phyloP scores from a whole-genome alignment of 2,888 invertebrate species.

The Callyntrura guangdongensis region DNA sequence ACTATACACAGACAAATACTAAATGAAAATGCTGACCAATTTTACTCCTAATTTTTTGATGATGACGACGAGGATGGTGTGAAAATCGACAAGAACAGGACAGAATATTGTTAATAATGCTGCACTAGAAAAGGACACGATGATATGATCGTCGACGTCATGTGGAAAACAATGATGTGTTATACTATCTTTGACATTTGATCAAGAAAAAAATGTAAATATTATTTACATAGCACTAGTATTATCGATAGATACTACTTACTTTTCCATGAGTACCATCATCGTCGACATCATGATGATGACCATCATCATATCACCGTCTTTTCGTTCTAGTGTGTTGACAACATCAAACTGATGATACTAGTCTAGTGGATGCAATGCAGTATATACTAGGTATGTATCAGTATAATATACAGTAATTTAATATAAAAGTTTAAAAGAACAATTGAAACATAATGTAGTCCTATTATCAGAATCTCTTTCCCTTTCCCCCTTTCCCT shows the following conservation, averaged over 20 bases:
- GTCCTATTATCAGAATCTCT: not conserved
- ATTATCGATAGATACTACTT: not conserved
- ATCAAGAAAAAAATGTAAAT: conserved; percentile 24
- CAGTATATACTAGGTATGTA: too few species aligned
- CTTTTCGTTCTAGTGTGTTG: not conserved
- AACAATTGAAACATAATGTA: conserved; percentile 39
- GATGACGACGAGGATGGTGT: conserved; percentile 17
- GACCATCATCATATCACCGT: not conserved
- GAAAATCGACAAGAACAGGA: conserved; percentile 25
- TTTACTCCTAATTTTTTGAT: conserved; percentile 25
- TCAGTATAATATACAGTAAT: not conserved
- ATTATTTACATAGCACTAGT: not conserved
- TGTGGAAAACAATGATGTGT: conserved; percentile 26
- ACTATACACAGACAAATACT: not conserved
- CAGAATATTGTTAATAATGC: not conserved
- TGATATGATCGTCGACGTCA: not conserved
- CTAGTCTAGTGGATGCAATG: too few species aligned
- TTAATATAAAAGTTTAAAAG: conserved; percentile 1
- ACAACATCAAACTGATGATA: too few species aligned
- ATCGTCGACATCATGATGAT: not conserved
- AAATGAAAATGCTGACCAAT: not conserved
- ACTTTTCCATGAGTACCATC: not conserved
- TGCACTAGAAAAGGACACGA: not conserved
- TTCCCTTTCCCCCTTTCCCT: too few species aligned
- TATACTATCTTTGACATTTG: conserved; percentile 27